Evolutionary conservation across 2,113 vertebrate species (phyloP).

Genomic region (Piprites chloris): DNA sequence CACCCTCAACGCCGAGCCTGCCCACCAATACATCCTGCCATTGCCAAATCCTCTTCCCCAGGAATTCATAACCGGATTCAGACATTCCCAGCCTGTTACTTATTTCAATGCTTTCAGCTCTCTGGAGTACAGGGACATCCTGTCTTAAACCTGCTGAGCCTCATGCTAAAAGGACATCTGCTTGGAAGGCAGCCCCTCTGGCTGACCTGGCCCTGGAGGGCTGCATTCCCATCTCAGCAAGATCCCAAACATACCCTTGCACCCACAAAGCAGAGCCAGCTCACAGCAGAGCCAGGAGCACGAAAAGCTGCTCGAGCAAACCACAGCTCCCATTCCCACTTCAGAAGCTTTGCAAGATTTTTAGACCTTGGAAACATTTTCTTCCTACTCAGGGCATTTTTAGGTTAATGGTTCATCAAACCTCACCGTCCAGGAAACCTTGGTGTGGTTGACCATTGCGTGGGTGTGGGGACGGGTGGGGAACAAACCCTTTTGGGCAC

Average conservation of each 20-base stretch:
- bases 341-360: not conserved
- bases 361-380: conserved; percentile 33
- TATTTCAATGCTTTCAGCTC: conserved; percentile 21
- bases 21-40: not conserved
- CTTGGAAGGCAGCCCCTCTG: not conserved
- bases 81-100: conserved; percentile 49
- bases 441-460: not conserved
- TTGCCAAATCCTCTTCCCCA: conserved; percentile 34
- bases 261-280: conserved; percentile 21
- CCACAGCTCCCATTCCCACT: conserved; percentile 33
- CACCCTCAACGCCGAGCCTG: not conserved
- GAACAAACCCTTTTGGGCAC: not conserved
- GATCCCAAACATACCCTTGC: conserved; percentile 28
- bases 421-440: conserved; percentile 37
- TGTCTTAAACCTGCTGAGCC: conserved; percentile 33
- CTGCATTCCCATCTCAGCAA: conserved; percentile 5
- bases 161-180: conserved; percentile 32
- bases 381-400: conserved; percentile 38
- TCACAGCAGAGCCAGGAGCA: conserved; percentile 6
- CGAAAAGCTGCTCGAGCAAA: not conserved
- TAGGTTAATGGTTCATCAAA: conserved; percentile 42
- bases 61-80: conserved; percentile 28
- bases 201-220: not conserved
- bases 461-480: not conserved
- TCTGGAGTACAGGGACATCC: conserved; percentile 32